Evolutionary conservation across 2,113 vertebrate genomes (phyloP), one percentile per base, ranked within the genome.

Genomic region (Gulo gulo): DNA sequence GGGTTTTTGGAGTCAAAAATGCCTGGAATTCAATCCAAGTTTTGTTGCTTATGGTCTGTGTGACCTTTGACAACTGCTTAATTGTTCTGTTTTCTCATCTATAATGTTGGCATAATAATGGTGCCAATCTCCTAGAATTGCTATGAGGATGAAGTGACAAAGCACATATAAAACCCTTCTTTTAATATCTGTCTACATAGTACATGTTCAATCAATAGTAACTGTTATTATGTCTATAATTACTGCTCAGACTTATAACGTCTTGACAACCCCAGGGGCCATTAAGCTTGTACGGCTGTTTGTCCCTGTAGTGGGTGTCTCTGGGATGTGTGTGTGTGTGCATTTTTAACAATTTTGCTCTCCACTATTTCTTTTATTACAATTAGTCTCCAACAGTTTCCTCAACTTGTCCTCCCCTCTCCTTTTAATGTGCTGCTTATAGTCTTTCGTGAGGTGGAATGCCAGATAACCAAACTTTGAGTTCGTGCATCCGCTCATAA

Each of bases 211-310:
- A 23, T 89, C 73, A 92, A 61, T 89, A 89, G 52, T 47, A 94
- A 61, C 24, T 95, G n/a, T 89, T 97, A 83, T 91, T 95, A 61
- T n/a, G 24, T 36, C 8, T 87, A 26, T 96, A 95, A 94, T 94
- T 91, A 94, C 67, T 94, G 31, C 76, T 39, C 4, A 12, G 39
- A 67, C 14, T 83, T 90, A 7, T 79, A 94, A 94, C 61, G 74
- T 57, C 45, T 65, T 34, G 11, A 50, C n/a, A 84, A 91, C 61
- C 16, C 13, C 39, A 47, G 52, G 59, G 80, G 29, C 36, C 59
- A n/a, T 90, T 83, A 85, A 39, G 63, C 31, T 85, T 95, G 13
- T 61, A 88, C 1, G 12, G 18, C n/a, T 94, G 15, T 94, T 94
- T 96, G 52, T 52, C 15, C 31, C 67, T 90, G 20, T 2, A 69